phyloP scores from a whole-genome alignment of 1,140 invertebrate genomes.

The Onthophagus taurus region DNA sequence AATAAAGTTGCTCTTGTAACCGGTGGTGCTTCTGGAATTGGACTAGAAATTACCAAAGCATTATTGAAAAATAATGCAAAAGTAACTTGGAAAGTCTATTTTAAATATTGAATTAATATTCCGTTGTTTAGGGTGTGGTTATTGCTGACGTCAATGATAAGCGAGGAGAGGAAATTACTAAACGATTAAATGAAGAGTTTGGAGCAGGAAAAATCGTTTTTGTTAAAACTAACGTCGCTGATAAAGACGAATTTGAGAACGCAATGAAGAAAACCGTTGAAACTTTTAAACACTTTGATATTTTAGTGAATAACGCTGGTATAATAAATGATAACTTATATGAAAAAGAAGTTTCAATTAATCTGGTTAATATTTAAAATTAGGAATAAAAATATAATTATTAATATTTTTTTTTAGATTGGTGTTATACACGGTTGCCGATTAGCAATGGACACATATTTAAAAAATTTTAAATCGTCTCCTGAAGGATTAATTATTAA shows the following conservation, averaged over 20 bases:
- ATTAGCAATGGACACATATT: constrained; percentile 24
- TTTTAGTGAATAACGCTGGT: constrained; percentile 44
- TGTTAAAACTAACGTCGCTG: constrained; percentile 22
- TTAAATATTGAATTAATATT: not conserved
- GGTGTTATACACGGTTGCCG: constrained; percentile 18
- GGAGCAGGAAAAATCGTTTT: constrained; percentile 25
- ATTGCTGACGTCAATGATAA: constrained; percentile 25
- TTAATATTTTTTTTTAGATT: not conserved
- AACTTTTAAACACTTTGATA: constrained; percentile 36
- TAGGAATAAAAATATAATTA: not conserved
- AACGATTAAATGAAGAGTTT: constrained; percentile 24
- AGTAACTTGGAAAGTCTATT: not conserved
- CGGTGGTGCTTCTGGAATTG: not conserved
- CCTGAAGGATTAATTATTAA: constrained; percentile 25
- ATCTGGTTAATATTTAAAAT: constrained; percentile 36
- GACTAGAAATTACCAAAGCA: not conserved
- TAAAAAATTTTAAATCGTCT: constrained; percentile 22
- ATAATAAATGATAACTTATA: constrained; percentile 43
- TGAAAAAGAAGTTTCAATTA: constrained; percentile 41
- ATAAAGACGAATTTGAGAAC: constrained; percentile 21
- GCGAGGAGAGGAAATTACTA: constrained; percentile 18
- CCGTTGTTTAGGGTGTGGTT: constrained; percentile 23
- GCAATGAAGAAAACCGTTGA: constrained; percentile 27
- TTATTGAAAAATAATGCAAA: constrained; percentile 4
- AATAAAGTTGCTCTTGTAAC: constrained; percentile 22